phyloP scores from a whole-genome alignment of 2,888 invertebrate species.

The Scaptomyza parva region DNA sequence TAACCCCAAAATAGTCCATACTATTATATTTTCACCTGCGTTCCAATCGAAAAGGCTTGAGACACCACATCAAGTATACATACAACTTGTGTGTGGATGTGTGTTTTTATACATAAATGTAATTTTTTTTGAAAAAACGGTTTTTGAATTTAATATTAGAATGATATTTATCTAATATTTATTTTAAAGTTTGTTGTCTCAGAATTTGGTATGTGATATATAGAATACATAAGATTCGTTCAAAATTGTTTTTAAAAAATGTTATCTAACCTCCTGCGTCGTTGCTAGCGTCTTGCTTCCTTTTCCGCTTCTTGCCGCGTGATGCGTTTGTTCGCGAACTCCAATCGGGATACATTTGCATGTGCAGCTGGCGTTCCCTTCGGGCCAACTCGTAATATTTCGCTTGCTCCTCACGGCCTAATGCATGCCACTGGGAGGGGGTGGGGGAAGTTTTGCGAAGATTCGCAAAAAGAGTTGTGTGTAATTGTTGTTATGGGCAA shows the following conservation, averaged over 20 bases:
- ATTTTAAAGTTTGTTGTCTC: constrained; percentile 1
- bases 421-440: constrained; percentile 96
- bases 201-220: constrained; percentile 26
- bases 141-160: neutral
- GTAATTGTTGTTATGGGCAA: constrained; percentile 16
- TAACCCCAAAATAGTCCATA: neutral
- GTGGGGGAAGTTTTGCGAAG: constrained; percentile 22
- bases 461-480: constrained; percentile 35
- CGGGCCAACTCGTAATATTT: constrained; percentile 99
- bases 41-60: constrained; percentile 14
- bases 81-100: constrained; percentile 5
- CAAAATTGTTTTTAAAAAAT: constrained; percentile 49
- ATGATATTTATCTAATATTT: constrained; percentile 1
- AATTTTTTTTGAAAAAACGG: neutral
- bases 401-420: constrained; percentile 99
- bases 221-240: constrained; percentile 41
- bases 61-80: constrained; percentile 10
- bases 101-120: constrained; percentile 1
- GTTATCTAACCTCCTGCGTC: constrained; percentile 92
- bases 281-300: constrained; percentile 96
- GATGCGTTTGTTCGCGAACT: constrained; percentile 99
- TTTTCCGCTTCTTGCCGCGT: constrained; percentile 99
- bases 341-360: constrained; percentile 99
- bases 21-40: constrained; percentile 7
- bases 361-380: constrained; percentile 99